Base-by-base conservation (phyloP, 2,797 vertebrate genomes). In the Chelon auratus region DNA sequence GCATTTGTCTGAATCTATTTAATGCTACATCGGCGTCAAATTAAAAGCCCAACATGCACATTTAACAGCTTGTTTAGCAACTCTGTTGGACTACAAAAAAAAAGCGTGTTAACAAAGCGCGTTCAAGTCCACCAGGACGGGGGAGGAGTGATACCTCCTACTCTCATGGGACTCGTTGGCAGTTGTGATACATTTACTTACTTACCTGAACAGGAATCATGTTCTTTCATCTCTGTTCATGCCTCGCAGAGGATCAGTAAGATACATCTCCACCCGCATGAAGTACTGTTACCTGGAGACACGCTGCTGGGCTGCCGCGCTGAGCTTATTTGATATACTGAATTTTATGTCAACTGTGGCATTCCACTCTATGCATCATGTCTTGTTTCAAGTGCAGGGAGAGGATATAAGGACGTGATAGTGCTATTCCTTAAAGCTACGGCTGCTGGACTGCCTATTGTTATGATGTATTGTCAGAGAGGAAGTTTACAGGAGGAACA, bases 121-220 rank as follows among this genome's bases (percentile, higher is more conserved):
- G 54, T 61, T 47, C 64, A 59, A 47, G 75, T 74, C 64, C 68
- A 80, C 62, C 17, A 81, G 62, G 40, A 62, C 30, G 30, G 30
- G 45, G 55, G 58, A 69, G 68, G 61, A 78, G 62, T 66, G 77
- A 80, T 80, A 45, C 20, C 45, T 80, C 55, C 45, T 83, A 70
- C 79, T 83, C 83, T 70, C 66, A 4, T 0, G 30, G 72, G 85
- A 83, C 67, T 78, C 72, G 70, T 87, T 90, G 88, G 87, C 88
- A 90, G 85, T 85, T 88, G 76, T 83, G 87, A 91, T 90, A 71
- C 80, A 89, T 91, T 88, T 86, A 88, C 84, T 90, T 91, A 81
- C 87, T 88, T 78, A 87, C 77, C 83, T 85, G 82, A 85, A 81
- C 65, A 82, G 69, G 73, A 89, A 85, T 91, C 67, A 75, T 87